Conservation (phyloP, 2,797 vertebrate species). For the Bradypodion pumilum region DNA sequence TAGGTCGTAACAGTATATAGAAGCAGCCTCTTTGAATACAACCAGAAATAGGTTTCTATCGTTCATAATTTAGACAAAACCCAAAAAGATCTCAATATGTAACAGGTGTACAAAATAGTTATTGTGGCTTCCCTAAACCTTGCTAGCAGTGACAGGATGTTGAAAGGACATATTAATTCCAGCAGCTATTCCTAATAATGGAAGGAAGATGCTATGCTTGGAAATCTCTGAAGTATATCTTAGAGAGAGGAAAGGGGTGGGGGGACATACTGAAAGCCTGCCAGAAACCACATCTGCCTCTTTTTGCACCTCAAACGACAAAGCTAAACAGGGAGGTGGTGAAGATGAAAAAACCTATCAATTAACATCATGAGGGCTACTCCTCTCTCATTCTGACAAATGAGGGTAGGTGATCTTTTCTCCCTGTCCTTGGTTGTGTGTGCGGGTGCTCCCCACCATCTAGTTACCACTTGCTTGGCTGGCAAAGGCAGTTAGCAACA, state of each 20-base stretch:
- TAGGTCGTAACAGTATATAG: background rate
- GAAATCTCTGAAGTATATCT: slow-evolving; percentile 56
- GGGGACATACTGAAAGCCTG: slow-evolving; percentile 64
- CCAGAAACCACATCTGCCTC: slow-evolving; percentile 73
- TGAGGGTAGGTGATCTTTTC: slow-evolving; percentile 53
- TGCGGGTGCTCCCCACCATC: background rate
- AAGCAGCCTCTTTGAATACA: background rate
- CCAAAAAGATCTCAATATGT: background rate
- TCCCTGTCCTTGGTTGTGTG: background rate
- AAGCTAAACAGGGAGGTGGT: slow-evolving; percentile 66
- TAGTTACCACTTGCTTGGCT: slow-evolving; percentile 24
- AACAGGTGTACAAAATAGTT: background rate
- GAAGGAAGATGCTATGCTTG: slow-evolving; percentile 58
- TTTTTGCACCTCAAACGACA: slow-evolving; percentile 68
- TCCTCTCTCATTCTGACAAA: slow-evolving; percentile 23
- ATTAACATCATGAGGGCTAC: slow-evolving; percentile 55
- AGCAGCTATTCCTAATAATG: slow-evolving; percentile 49
- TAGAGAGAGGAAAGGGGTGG: slow-evolving; percentile 28
- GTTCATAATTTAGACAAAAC: background rate
- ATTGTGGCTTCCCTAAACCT: background rate
- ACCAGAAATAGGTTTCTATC: rapidly evolving
- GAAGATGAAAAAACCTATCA: slow-evolving; percentile 54
- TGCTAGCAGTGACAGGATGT: background rate
- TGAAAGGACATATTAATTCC: slow-evolving; percentile 22
- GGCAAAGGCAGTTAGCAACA: slow-evolving; percentile 48